Percentiles rank a stretch among this genome's conserved stretches.
phyloP scores from a whole-genome alignment of 2,888 invertebrate species.

The Polydesmus complanatus region DNA sequence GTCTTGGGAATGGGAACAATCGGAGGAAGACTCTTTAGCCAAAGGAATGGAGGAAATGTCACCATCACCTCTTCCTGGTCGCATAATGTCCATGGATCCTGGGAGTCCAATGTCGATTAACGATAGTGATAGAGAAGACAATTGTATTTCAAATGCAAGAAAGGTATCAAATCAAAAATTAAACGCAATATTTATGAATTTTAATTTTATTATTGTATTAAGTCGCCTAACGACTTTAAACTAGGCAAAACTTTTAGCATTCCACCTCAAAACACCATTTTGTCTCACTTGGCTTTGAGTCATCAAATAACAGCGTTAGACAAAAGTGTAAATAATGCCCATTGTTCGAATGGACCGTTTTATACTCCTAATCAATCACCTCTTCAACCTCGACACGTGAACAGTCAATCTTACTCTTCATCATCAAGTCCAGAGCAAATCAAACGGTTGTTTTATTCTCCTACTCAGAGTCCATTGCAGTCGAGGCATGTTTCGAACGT shows the following conservation, averaged over 20 bases:
- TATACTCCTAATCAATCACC: constrained; percentile 15
- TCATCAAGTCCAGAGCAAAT: constrained; percentile 20
- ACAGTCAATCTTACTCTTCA: constrained; percentile 19
- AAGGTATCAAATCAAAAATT: neutral
- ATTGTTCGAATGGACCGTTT: constrained; percentile 9
- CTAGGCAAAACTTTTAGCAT: neutral
- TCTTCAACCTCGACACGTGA: constrained; percentile 17
- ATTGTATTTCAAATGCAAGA: neutral
- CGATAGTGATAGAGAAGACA: constrained; percentile 18
- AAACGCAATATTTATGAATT: no score
- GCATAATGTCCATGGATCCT: constrained; percentile 17
- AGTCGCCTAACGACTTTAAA: neutral
- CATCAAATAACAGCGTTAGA: neutral
- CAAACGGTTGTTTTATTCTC: constrained; percentile 51
- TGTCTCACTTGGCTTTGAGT: neutral
- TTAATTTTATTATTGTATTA: neutral
- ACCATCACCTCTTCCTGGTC: constrained; percentile 17
- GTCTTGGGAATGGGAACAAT: constrained; percentile 89
- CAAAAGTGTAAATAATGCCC: neutral
- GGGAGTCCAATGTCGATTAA: constrained; percentile 20
- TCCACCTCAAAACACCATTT: neutral
- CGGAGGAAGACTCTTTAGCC: constrained; percentile 49
- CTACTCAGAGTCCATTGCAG: constrained; percentile 72
- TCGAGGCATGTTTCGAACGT: constrained; percentile 49
- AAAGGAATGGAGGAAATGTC: constrained; percentile 19